These are phyloP conservation scores for Drosophila anomalata DNA, from an alignment of 2,888 invertebrate species.

Conservation along the genomic window DNA sequence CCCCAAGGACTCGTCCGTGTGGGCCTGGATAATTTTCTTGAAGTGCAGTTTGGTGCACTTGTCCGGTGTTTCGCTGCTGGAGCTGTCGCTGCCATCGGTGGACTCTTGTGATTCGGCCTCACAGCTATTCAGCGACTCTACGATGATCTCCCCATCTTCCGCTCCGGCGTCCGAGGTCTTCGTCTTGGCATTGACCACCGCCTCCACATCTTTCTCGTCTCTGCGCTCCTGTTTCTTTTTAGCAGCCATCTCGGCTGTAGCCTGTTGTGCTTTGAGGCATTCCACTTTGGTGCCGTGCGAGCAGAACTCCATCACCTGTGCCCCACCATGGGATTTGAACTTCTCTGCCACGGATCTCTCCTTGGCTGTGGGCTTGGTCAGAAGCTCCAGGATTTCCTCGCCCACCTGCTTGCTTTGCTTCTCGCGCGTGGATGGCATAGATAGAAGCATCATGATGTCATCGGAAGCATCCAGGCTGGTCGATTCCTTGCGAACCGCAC, in stretches of 20 bases:
- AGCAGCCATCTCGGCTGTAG: conserved; percentile 82
- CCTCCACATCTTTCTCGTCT: conserved; percentile 57
- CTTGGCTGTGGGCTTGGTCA: conserved; percentile 98
- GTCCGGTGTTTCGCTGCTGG: conserved; percentile 80
- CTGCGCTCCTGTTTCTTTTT: conserved; percentile 78
- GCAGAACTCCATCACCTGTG: conserved; percentile 97
- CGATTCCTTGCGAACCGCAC: conserved; percentile 70
- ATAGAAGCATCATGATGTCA: conserved; percentile 87
- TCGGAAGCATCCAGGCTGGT: conserved; percentile 85
- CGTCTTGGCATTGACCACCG: conserved; percentile 26
- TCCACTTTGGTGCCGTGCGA: conserved; percentile 97
- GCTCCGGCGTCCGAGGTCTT: conserved; percentile 59
- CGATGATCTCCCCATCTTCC: conserved; percentile 78
- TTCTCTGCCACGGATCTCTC: conserved; percentile 97
- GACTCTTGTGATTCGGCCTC: conserved; percentile 67
- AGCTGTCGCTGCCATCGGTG: conserved; percentile 62
- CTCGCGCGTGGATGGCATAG: conserved; percentile 94
- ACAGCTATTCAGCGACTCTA: conserved; percentile 64
- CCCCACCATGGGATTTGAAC: conserved; percentile 97
- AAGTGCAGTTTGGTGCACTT: conserved; percentile 96
- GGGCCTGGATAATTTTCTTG: conserved; percentile 97
- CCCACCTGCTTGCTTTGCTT: conserved; percentile 97
- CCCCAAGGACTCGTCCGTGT: conserved; percentile 97
- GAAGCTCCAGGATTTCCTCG: conserved; percentile 96
- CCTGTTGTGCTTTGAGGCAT: conserved; percentile 87